Conservation (phyloP, 2,888 invertebrate genomes). For the Dryomyza anilis region DNA sequence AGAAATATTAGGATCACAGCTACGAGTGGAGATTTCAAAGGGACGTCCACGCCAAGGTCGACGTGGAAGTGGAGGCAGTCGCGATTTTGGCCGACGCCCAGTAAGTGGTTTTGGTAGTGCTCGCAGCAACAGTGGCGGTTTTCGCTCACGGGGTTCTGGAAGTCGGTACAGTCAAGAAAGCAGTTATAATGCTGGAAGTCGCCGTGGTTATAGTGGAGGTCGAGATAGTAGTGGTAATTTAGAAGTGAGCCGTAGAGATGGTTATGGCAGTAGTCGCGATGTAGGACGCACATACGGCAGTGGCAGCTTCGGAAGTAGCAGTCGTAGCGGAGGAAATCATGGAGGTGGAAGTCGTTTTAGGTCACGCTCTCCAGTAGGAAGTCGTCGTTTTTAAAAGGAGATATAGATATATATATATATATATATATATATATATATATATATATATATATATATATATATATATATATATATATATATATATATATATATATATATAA, state of each 20-base stretch:
- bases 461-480: too few relatives aligned
- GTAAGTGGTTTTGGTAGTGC: slow-evolving; percentile 64
- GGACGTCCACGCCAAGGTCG: slow-evolving; percentile 76
- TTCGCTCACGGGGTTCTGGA: slow-evolving; percentile 62
- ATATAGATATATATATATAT: too few relatives aligned
- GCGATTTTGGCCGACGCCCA: slow-evolving; percentile 65
- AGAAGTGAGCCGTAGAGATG: slow-evolving; percentile 28
- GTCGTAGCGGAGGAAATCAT: slow-evolving; percentile 57
- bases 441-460: too few relatives aligned
- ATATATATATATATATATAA: too few relatives aligned
- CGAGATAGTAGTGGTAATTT: slow-evolving; percentile 35
- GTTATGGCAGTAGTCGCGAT: slow-evolving; percentile 49
- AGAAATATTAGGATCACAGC: slow-evolving; percentile 83
- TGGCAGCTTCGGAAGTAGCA: slow-evolving; percentile 61
- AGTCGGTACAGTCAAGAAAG: slow-evolving; percentile 43
- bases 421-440: too few relatives aligned
- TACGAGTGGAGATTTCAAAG: slow-evolving; percentile 86
- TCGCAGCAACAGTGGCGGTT: slow-evolving; percentile 61
- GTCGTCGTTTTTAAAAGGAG: slow-evolving; percentile 40
- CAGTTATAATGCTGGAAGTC: slow-evolving; percentile 59
- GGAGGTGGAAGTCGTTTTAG: slow-evolving; percentile 56
- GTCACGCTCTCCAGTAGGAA: slow-evolving; percentile 57
- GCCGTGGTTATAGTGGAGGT: slow-evolving; percentile 40
- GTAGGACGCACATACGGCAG: slow-evolving; percentile 53
- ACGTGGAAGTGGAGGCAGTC: slow-evolving; percentile 63